Evolutionary conservation across 2,888 invertebrate species (phyloP), one percentile per base, ranked within the genome.

Genomic region (Tipula helvola): DNA sequence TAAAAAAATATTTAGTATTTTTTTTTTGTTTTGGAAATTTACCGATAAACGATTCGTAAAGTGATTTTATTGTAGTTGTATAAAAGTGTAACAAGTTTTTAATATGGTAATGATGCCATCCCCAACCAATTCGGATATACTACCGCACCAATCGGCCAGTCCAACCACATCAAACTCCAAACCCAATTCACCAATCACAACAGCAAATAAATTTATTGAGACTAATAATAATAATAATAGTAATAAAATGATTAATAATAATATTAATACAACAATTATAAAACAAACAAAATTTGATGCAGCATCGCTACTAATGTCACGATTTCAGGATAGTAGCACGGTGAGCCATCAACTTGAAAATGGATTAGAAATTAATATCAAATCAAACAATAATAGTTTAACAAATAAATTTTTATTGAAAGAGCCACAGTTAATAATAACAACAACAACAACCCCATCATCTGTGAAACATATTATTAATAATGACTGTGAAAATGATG

Each of bases 51-150:
- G 39, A 39, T 71, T 28, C 28, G 10, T 18, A 28, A 10, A 71
- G 71, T 71, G 71, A 71, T 71, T 71, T 71, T 28, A 28, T 71
- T n/a, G 28, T 52, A 52, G 28, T 71, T 71, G 0, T 28, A 28
- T 10, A 52, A 18, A 71, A 7, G 18, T 18, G 36, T 13, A 84
- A 39, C 8, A n/a, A 39, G n/a, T 39, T 13, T n/a, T 47, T 88
- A 88, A 87, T 89, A 92, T 92, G 92, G 92, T 92, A 90, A 92
- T 91, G 91, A 89, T 92, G 89, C 92, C 91, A 88, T 90, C 92
- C 88, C 88, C 90, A 88, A 42, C 39, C 18, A 89, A 90, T 89
- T 88, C 89, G 88, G 90, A 90, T 88, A 88, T 89, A 52, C 16
- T 42, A 42, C 18, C 41, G 42, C 71, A 71, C 10, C 85, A 85